Evolutionary conservation across 1,140 invertebrate species (phyloP), one percentile per base, ranked within the genome.

Genomic region (Drosophila leontia): DNA sequence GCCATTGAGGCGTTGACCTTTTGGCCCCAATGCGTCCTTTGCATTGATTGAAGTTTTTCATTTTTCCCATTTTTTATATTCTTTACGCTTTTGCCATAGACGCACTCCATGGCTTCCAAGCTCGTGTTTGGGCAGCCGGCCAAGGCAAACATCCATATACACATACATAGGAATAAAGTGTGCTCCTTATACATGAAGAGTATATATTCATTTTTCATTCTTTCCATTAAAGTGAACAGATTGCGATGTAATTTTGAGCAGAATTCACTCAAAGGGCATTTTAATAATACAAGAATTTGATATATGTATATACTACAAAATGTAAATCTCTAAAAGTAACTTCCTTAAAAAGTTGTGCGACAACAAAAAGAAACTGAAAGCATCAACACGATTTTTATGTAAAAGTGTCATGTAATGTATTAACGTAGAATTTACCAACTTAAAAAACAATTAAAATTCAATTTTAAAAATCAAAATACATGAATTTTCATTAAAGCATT

Each of bases 21-120:
- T 86, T 85, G 82, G 63, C 82, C 82, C 61, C 59, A 57, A 71
- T 85, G 61, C 41, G 32, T 65, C 62, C 45, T 44, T 56, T 62
- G 78, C 70, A 82, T 58, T 65, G 61, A 82, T 56, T 67, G 44
- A 67, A 50, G 57, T 68, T 74, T 68, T 39, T 37, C n/a, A 26
- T 39, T 42, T 50, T 42, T 32, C 45, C 7, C 13, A 61, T 47
- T 44, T 47, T 53, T 37, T 57, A 23, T 39, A 39, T 60, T 57
- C 41, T 65, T 26, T 19, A 51, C 53, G 48, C 44, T 44, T 65
- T 57, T 44, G 7, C 39, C 75, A 51, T 74, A 50, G 57, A 26
- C 42, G 55, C 39, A 62, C 70, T 48, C 26, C 57, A 45, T 59
- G 60, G 26, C 48, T 39, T 53, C 35, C 69, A 47, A 72, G 39